A percentile compares a stretch with the other conserved stretches of the same genome.
phyloP scores from a whole-genome alignment of 2,888 invertebrate genomes.

The Xylota segnis region DNA sequence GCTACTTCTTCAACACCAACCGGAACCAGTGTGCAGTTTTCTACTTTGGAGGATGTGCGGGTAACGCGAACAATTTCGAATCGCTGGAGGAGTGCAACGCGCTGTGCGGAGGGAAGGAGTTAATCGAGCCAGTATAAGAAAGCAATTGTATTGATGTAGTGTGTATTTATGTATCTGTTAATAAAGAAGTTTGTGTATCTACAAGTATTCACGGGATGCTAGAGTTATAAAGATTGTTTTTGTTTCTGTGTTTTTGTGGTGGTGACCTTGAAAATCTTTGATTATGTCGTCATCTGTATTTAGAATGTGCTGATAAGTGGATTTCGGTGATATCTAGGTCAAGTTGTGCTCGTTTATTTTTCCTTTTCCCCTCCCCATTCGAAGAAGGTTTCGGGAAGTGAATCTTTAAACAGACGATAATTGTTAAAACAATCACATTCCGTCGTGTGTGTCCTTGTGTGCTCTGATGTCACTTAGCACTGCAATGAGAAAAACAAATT shows the following conservation, averaged over 20 bases:
- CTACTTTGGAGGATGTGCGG: constrained; percentile 90
- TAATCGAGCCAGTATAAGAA: neutral
- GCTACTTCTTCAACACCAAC: constrained; percentile 90
- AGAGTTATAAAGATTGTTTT: constrained; percentile 24
- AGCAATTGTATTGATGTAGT: constrained; percentile 23
- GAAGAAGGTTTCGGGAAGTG: constrained; percentile 43
- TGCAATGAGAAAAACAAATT: constrained; percentile 2
- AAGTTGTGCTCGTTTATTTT: constrained; percentile 17
- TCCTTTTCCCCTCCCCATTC: neutral
- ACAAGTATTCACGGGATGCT: constrained; percentile 32
- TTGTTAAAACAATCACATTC: constrained; percentile 20
- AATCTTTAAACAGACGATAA: constrained; percentile 14
- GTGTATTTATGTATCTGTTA: constrained; percentile 25
- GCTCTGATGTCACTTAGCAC: constrained; percentile 34
- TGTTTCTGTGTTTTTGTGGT: constrained; percentile 20
- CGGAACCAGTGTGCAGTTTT: constrained; percentile 88
- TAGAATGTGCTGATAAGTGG: constrained; percentile 21
- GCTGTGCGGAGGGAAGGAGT: constrained; percentile 71
- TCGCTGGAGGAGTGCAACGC: constrained; percentile 87
- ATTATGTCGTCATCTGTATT: constrained; percentile 54
- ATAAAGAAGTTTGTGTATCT: constrained; percentile 54
- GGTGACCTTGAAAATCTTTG: constrained; percentile 55
- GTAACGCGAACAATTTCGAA: constrained; percentile 91
- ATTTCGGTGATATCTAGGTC: constrained; percentile 34
- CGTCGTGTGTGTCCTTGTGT: constrained; percentile 7